phyloP scores from a whole-genome alignment of 2,888 invertebrate genomes.

The Brenthis hecate region DNA sequence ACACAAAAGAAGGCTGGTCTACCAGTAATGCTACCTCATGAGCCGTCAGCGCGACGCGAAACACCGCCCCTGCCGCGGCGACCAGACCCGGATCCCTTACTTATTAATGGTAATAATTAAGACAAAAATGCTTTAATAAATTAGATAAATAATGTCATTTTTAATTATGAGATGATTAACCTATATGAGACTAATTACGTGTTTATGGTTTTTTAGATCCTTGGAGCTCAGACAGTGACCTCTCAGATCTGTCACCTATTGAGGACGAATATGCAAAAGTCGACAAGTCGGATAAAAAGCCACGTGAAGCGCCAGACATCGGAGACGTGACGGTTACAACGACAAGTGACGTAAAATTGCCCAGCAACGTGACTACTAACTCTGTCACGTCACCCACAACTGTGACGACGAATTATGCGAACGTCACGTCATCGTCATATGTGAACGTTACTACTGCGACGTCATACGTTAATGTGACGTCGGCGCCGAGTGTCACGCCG shows the following conservation, averaged over 20 bases:
- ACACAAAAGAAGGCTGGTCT: conserved; percentile 95
- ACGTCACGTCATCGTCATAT: conserved; percentile 32
- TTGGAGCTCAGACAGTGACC: conserved; percentile 93
- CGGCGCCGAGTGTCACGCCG: conserved; percentile 31
- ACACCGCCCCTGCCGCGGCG: conserved; percentile 90
- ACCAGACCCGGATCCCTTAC: conserved; percentile 88
- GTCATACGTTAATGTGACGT: conserved; percentile 33
- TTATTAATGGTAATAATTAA: conserved; percentile 73
- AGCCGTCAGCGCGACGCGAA: conserved; percentile 87
- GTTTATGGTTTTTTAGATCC: conserved; percentile 74
- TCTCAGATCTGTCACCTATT: conserved; percentile 91
- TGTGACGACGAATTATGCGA: conserved; percentile 28
- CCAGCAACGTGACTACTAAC: conserved; percentile 36
- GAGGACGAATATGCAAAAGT: conserved; percentile 84
- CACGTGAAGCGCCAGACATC: conserved; percentile 71
- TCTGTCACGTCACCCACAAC: conserved; percentile 16
- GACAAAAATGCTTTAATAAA: background rate
- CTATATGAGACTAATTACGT: background rate
- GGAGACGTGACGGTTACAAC: conserved; percentile 70
- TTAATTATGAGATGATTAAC: background rate
- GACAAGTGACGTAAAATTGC: conserved; percentile 44
- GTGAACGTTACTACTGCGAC: conserved; percentile 37
- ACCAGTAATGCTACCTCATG: conserved; percentile 90
- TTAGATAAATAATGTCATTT: background rate
- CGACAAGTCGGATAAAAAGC: conserved; percentile 64